Base-by-base conservation (phyloP, 2,888 invertebrate genomes). In the Acrobasis suavella region DNA sequence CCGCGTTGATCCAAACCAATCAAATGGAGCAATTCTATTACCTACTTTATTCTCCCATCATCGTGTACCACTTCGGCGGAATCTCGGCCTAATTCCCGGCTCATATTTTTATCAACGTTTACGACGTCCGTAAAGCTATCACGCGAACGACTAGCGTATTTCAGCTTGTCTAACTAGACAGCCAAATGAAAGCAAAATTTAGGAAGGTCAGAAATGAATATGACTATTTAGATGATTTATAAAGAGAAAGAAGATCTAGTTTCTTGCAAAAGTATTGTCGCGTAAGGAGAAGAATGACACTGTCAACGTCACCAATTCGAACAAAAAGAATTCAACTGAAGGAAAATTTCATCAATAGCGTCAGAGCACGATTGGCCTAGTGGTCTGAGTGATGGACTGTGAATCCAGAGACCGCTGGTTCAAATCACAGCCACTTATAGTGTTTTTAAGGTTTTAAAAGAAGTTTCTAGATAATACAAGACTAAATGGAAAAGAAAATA, bases 31-130 rank as follows among this genome's bases (percentile, higher is more conserved):
- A 42, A 42, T 12, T 42, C 42, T 42, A 42, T 46, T 46, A 42
- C 12, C 14, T 10, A 3, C 12, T 46, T 14, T 46, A 46, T 46
- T 46, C 46, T n/a, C 14, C 46, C 6, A 12, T 42, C 42, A 22
- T 32, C 32, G 32, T 32, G 32, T 46, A 46, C 46, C 12, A 14
- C 46, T 46, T n/a, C 12, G n/a, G 46, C 5, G 14, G 46, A 42
- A 46, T 12, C 46, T 32, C 46, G 46, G 46, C 46, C 46, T 50
- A n/a, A 64, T 51, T 54, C 42, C 42, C 16, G 59, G 32, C 37
- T 55, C 55, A 54, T 37, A 55, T 55, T 55, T 62, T 62, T 56
- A 62, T 62, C 62, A 55, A 55, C 46, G 7, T 62, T 62, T 55
- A 56, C 54, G 55, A 55, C 9, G 22, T 46, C 32, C 49, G 54